These are phyloP conservation scores for Euthynnus affinis DNA, from an alignment of 2,797 vertebrate species.

Conservation along the genomic window DNA sequence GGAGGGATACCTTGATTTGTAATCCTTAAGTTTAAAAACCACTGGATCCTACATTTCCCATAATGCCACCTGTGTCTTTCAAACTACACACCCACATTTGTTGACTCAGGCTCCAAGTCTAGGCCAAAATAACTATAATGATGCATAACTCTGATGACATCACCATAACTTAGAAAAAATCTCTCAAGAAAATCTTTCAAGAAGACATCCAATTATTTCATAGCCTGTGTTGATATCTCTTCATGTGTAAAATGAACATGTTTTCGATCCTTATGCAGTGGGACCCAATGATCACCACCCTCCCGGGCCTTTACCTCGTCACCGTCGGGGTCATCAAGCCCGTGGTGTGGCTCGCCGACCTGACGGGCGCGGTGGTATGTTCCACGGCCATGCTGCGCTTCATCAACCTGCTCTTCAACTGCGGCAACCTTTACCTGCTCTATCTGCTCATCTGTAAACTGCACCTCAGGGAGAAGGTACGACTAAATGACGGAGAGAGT, in stretches of 20 bases:
- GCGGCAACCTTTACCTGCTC: conserved; percentile 94
- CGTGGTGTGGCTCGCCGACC: conserved; percentile 89
- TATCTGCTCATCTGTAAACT: conserved; percentile 91
- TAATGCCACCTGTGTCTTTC: neutral
- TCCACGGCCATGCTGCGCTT: conserved; percentile 95
- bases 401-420: conserved; percentile 95
- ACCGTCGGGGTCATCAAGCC: conserved; percentile 94
- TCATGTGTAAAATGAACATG: neutral
- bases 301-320: conserved; percentile 94
- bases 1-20: too few species aligned
- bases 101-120: too few species aligned
- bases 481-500: fast-evolving
- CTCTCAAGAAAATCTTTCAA: neutral
- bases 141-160: neutral
- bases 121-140: too few species aligned
- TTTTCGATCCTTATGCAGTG: conserved; percentile 83
- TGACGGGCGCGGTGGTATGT: conserved; percentile 89
- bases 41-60: too few species aligned
- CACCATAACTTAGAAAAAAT: too few species aligned
- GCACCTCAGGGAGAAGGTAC: conserved; percentile 93
- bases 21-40: too few species aligned
- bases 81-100: neutral
- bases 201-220: too few species aligned
- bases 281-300: conserved; percentile 98
- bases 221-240: too few species aligned